Base-by-base conservation (phyloP, 1,140 invertebrate genomes). In the Leptinotarsa defecta region DNA sequence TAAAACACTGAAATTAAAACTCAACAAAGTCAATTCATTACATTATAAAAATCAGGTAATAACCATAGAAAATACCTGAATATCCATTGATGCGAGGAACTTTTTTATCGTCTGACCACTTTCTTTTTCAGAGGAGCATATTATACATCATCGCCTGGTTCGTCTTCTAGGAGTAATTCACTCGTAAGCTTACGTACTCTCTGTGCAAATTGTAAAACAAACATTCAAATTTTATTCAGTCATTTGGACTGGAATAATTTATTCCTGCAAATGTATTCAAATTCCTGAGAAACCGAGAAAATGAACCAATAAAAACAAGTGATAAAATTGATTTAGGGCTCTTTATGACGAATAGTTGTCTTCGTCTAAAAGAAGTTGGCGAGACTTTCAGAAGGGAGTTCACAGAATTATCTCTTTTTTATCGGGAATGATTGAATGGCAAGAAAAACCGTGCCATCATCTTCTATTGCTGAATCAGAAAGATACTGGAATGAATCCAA, bases 241-340 rank as follows among this genome's bases (percentile, higher is more conserved):
- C 13, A 57, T n/a, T 57, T 57, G 15, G 15, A 57, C 52, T 57
- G 52, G 52, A 57, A 57, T 13, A 57, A 57, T n/a, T 15, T 57
- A 57, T 57, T 57, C 15, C 52, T 57, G n/a, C 52, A n/a, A 57
- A 57, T 57, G 13, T 57, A 57, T 57, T 57, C 52, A 57, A 57
- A 57, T 57, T 57, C 5, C n/a, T n/a, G 52, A 15, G 15, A 57
- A 57, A 57, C 52, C 52, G 52, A 17, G 52, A n/a, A 57, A 57
- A 57, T 57, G 52, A 57, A 57, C 52, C n/a, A 17, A 57, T 15
- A 57, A 57, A 57, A 57, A 57, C 52, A 57, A 57, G 52, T 57
- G 52, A 57, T 57, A 57, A 57, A 57, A 57, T 57, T 57, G 52
- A 57, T 57, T 57, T 57, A 57, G n/a, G 13, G n/a, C 52, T 57